phyloP scores from a whole-genome alignment of 1,140 invertebrate genomes.

The Colletes gigas region DNA sequence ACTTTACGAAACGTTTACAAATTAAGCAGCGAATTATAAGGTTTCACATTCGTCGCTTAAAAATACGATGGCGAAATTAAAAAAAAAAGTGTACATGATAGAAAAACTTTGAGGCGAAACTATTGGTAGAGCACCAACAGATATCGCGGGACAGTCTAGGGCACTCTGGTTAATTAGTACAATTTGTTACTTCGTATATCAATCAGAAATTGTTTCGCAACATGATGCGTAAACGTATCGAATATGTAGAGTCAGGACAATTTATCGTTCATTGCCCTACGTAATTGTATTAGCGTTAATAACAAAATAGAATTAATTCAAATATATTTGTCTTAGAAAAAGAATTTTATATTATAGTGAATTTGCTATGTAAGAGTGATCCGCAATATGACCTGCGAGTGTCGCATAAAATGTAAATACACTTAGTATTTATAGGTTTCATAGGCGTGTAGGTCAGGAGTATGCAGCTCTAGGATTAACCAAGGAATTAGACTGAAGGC shows the following conservation, averaged over 20 bases:
- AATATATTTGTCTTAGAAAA: slow-evolving; percentile 67
- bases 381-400: slow-evolving; percentile 59
- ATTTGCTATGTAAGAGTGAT: slow-evolving; percentile 65
- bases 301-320: slow-evolving; percentile 73
- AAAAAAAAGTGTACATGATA: slow-evolving; percentile 50
- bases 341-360: slow-evolving; percentile 67
- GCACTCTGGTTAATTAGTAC: slow-evolving; percentile 63
- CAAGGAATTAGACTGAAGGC: slow-evolving; percentile 78
- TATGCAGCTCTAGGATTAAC: slow-evolving; percentile 73
- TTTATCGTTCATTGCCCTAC: slow-evolving; percentile 39
- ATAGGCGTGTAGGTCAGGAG: slow-evolving; percentile 65
- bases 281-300: slow-evolving; percentile 56
- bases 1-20: slow-evolving; percentile 57
- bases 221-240: slow-evolving; percentile 50
- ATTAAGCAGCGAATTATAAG: slow-evolving; percentile 46
- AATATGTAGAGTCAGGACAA: slow-evolving; percentile 50
- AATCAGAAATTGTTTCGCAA: slow-evolving; percentile 55
- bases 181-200: slow-evolving; percentile 59
- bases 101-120: slow-evolving; percentile 34
- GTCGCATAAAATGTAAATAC: slow-evolving; percentile 56
- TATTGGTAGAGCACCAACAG: slow-evolving; percentile 45
- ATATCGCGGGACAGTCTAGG: slow-evolving; percentile 53
- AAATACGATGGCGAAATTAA: slow-evolving; percentile 58
- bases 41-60: slow-evolving; percentile 49
- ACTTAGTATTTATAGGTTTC: slow-evolving; percentile 60